Base-by-base conservation (phyloP, 2,888 invertebrate genomes). In the Agrotis clavis region DNA sequence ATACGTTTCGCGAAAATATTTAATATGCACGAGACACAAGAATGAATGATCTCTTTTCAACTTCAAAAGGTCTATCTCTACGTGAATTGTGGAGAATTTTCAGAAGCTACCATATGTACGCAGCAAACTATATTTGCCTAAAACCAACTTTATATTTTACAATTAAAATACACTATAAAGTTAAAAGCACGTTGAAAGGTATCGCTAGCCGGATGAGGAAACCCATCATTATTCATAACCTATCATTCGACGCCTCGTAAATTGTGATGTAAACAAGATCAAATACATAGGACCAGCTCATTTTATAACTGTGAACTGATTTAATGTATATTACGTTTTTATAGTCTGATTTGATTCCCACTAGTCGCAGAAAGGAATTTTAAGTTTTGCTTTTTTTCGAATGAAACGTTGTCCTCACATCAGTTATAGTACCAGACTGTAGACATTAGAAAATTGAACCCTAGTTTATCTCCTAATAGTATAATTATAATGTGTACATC, bases 241-340 rank as follows among this genome's bases (percentile, higher is more conserved):
- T 63, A 76, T 76, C 78, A 81, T 63, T 70, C 66, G 50, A 30
- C 81, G 60, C 66, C 16, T 70, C 81, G 41, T 81, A 76, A 66
- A 69, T 48, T 67, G 51, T 25, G 51, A 48, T 67, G 69, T 67
- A 56, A 81, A 81, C 66, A 66, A 70, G 30, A 74, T 81, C 81
- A 75, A 76, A 75, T 47, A 50, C 45, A 63, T 54, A 21, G 19
- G 30, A 56, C 14, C 59, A n/a, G 51, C 9, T 60, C 19, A 13
- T 50, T 53, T 72, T 62, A 71, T 45, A 45, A 71, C 62, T 21
- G 35, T 35, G 35, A 57, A 57, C 35, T 1, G 5, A 45, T n/a
- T 13, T 41, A 35, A 19, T 60, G 9, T 57, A 18, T 5, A 25
- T 50, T 48, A n/a, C 30, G 11, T 5, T 41, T 25, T 18, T 13